Percentiles rank a stretch among this genome's conserved stretches.
These are phyloP conservation scores for Suillia variegata DNA, from an alignment of 2,888 invertebrate genomes.

Conservation along the genomic window DNA sequence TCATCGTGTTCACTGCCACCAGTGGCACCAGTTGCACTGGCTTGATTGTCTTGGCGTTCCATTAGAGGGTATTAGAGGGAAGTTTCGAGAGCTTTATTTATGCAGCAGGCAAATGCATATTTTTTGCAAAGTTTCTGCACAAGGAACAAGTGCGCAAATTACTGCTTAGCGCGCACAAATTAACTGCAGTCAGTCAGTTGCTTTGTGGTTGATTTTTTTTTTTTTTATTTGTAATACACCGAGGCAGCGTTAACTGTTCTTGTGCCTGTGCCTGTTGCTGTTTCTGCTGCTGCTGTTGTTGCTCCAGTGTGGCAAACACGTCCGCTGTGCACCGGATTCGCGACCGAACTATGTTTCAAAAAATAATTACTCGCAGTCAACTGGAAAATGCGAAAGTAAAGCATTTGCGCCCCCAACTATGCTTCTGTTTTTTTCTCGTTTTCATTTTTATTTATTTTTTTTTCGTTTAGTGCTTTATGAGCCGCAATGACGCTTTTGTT, in stretches of 20 bases:
- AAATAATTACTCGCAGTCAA: slow-evolving; percentile 47
- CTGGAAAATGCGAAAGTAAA: slow-evolving; percentile 31
- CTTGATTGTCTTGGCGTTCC: no score
- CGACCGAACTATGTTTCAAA: slow-evolving; percentile 48
- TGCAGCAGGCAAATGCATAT: no score
- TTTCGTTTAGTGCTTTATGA: slow-evolving; percentile 13
- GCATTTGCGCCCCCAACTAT: slow-evolving; percentile 29
- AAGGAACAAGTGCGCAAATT: no score
- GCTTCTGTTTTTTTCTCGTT: slow-evolving; percentile 27
- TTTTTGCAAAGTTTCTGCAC: no score
- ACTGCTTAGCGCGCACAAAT: no score
- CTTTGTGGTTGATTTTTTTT: no score
- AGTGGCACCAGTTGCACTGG: no score
- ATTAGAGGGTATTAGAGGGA: no score
- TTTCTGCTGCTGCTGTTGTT: slow-evolving; percentile 6
- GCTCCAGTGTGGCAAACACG: slow-evolving; percentile 37
- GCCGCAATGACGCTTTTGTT: slow-evolving; percentile 9
- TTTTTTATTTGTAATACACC: no score
- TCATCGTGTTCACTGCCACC: no score
- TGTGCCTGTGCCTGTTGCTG: not conserved
- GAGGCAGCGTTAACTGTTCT: not conserved
- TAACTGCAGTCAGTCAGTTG: no score
- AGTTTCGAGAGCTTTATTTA: no score
- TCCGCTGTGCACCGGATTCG: slow-evolving; percentile 53
- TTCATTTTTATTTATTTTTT: slow-evolving; percentile 12